Conservation (phyloP, 2,888 invertebrate species). For the Metellina segmentata region DNA sequence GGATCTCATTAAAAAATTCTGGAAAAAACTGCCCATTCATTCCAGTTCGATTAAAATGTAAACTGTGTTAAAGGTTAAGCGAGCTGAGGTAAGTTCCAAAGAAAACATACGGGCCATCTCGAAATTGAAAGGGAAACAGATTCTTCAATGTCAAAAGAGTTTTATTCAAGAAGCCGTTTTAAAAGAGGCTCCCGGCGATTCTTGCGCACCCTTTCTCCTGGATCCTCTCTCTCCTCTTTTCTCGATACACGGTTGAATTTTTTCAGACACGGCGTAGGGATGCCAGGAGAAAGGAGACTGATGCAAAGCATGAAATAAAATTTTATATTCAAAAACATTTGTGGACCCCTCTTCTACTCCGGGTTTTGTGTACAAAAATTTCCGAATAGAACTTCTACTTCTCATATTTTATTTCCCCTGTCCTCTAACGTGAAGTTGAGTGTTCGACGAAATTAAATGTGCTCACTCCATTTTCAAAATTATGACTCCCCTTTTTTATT, state of each 20-base stretch:
- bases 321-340: conserved; percentile 46
- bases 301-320: conserved; percentile 56
- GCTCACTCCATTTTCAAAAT: background rate
- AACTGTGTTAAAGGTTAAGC: conserved; percentile 14
- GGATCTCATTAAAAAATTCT: background rate
- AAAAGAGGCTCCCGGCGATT: conserved; percentile 59
- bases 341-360: background rate
- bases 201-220: background rate
- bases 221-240: conserved; percentile 5
- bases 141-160: conserved; percentile 69
- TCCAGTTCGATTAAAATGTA: conserved; percentile 49
- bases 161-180: conserved; percentile 68
- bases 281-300: conserved; percentile 4
- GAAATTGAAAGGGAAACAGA: conserved; percentile 69
- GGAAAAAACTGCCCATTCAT: background rate
- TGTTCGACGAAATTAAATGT: conserved; percentile 13
- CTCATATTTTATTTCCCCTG: background rate
- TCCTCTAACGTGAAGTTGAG: background rate
- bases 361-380: background rate
- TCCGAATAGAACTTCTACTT: background rate
- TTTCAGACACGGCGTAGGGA: background rate
- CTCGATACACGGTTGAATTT: conserved; percentile 11
- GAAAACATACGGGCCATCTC: conserved; percentile 49
- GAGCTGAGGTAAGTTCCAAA: conserved; percentile 1
- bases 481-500: no score